phyloP scores from a whole-genome alignment of 2,113 vertebrate genomes.

The Pluvialis apricaria region DNA sequence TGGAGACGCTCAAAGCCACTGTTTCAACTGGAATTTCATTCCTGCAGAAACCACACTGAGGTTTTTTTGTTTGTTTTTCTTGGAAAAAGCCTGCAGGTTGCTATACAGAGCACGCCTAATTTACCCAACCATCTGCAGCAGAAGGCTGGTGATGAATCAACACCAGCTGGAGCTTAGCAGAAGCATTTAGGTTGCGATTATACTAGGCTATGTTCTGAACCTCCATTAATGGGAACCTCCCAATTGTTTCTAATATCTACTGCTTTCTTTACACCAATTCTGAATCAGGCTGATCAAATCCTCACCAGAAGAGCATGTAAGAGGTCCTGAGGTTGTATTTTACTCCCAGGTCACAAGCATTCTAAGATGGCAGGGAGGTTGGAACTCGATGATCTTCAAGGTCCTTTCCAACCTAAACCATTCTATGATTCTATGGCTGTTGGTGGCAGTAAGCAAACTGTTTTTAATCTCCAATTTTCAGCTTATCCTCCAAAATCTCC shows the following conservation, averaged over 20 bases:
- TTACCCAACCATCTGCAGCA: slow-evolving; percentile 28
- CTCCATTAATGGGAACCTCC: background rate
- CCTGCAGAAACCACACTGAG: background rate
- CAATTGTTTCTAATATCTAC: background rate
- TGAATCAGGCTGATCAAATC: background rate
- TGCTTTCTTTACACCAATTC: background rate
- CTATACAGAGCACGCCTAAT: background rate
- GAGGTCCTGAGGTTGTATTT: background rate
- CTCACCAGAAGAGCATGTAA: background rate
- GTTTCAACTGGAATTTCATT: background rate
- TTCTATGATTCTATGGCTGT: no score
- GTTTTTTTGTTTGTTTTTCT: slow-evolving; percentile 23
- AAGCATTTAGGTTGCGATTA: background rate
- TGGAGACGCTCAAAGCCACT: background rate
- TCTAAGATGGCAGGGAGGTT: background rate
- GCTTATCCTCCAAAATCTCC: background rate
- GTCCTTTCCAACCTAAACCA: no score
- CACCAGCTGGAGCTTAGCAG: slow-evolving; percentile 28
- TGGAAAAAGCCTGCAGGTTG: slow-evolving; percentile 24
- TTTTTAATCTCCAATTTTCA: background rate
- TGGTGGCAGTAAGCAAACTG: background rate
- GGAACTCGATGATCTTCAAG: no score
- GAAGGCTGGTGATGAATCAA: slow-evolving; percentile 25
- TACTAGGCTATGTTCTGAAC: background rate
- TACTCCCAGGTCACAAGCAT: background rate